Conservation (phyloP, 2,113 vertebrate genomes). For the Datnioides undecimradiatus region DNA sequence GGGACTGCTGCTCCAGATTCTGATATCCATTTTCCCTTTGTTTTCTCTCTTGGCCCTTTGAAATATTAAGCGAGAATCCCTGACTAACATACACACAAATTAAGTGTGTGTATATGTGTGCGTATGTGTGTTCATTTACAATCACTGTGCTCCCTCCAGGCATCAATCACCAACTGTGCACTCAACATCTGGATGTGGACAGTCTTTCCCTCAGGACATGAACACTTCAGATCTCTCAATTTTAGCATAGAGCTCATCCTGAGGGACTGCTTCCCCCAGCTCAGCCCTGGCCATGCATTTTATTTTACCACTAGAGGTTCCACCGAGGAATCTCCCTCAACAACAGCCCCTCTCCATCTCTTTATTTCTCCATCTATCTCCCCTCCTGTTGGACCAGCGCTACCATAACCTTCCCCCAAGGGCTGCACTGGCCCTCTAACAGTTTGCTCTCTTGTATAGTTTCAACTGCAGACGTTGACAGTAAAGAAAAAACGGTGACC, state of each 20-base stretch:
- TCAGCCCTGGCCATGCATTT: conserved; percentile 22
- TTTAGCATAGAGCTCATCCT: conserved; percentile 45
- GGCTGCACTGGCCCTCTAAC: not conserved
- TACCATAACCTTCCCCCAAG: conserved; percentile 12
- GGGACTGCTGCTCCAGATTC: conserved; percentile 81
- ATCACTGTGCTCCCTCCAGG: conserved; percentile 43
- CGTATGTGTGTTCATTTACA: conserved; percentile 19
- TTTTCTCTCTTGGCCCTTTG: conserved; percentile 78
- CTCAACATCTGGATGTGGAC: conserved; percentile 72
- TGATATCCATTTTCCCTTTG: conserved; percentile 79
- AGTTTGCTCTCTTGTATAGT: conserved; percentile 9
- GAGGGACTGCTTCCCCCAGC: conserved; percentile 33
- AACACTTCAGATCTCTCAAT: conserved; percentile 56
- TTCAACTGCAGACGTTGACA: conserved; percentile 24
- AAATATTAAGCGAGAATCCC: conserved; percentile 78
- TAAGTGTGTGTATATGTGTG: conserved; percentile 19
- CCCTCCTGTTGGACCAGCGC: conserved; percentile 7
- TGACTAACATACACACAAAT: conserved; percentile 58
- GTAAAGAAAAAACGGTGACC: conserved; percentile 2
- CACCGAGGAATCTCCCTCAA: conserved; percentile 41
- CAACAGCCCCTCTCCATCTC: conserved; percentile 16
- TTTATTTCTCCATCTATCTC: conserved; percentile 47
- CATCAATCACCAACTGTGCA: conserved; percentile 58
- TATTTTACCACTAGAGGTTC: conserved; percentile 32
- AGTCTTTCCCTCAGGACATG: conserved; percentile 56